A percentile compares a stretch with the other conserved stretches of the same genome.
Conservation (phyloP, 2,113 vertebrate genomes). For the Mesocricetus auratus region DNA sequence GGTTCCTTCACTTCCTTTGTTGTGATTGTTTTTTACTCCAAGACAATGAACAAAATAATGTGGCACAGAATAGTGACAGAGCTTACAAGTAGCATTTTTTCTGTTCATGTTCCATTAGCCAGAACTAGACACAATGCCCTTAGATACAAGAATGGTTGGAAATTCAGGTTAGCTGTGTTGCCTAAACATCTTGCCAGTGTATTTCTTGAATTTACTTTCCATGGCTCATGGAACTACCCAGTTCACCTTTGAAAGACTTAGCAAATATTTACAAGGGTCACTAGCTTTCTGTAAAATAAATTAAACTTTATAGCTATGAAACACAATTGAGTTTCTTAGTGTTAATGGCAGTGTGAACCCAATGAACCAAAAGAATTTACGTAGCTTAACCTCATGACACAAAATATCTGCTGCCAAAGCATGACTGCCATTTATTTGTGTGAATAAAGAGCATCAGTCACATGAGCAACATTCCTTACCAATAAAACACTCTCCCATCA, state of each 20-base stretch:
- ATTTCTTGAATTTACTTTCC: neutral
- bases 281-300: neutral
- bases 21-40: neutral
- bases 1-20: neutral
- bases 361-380: constrained; percentile 28
- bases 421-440: neutral
- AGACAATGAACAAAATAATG: neutral
- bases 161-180: neutral
- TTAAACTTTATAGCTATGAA: neutral
- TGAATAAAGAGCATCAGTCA: neutral
- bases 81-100: neutral
- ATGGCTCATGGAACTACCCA: neutral
- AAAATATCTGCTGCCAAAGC: constrained; percentile 42
- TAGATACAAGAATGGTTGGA: neutral
- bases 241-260: neutral
- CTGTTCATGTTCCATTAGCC: neutral
- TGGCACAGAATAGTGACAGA: neutral
- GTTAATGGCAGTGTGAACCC: neutral
- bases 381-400: constrained; percentile 25
- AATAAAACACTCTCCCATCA: neutral
- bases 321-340: neutral
- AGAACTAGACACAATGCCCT: constrained; percentile 3
- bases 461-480: neutral
- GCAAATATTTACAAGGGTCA: constrained; percentile 51
- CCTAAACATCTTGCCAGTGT: neutral